Evolutionary conservation across 2,888 invertebrate genomes (phyloP).

Genomic region (Caenorhabditis sinica): DNA sequence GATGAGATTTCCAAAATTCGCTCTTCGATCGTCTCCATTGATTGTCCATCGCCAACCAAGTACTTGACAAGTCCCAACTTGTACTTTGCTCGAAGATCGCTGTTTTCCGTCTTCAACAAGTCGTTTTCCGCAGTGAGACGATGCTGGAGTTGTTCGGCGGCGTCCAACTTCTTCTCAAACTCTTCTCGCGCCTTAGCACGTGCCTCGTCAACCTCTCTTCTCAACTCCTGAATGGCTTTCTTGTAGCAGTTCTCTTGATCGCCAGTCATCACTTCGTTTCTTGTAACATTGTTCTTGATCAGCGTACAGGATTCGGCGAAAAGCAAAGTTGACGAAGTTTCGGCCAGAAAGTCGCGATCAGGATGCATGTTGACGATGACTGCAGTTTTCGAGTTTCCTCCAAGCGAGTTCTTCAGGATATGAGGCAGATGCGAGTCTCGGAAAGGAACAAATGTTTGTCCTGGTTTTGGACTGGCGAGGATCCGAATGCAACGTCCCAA

Average conservation of each 20-base stretch:
- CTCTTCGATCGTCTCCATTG: neutral
- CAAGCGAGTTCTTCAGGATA: slow-evolving; percentile 85
- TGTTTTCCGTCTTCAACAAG: slow-evolving; percentile 20
- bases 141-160: slow-evolving; percentile 6
- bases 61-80: slow-evolving; percentile 35
- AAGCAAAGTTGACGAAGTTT: slow-evolving; percentile 84
- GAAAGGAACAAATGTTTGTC: slow-evolving; percentile 84
- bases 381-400: slow-evolving; percentile 85
- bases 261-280: slow-evolving; percentile 84
- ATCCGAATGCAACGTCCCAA: slow-evolving; percentile 85
- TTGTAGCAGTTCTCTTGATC: slow-evolving; percentile 83
- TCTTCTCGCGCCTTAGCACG: slow-evolving; percentile 25
- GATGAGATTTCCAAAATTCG: neutral
- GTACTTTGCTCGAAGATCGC: slow-evolving; percentile 47
- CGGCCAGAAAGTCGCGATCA: slow-evolving; percentile 84
- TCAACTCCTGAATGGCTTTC: slow-evolving; percentile 83
- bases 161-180: slow-evolving; percentile 18
- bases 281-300: slow-evolving; percentile 84
- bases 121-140: slow-evolving; percentile 14
- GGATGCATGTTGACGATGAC: slow-evolving; percentile 85
- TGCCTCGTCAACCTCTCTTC: slow-evolving; percentile 54
- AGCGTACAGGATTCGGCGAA: slow-evolving; percentile 84
- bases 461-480: slow-evolving; percentile 84
- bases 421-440: slow-evolving; percentile 85
- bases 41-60: neutral